Conservation (phyloP, 2,113 vertebrate genomes). For the Hyla sarda region DNA sequence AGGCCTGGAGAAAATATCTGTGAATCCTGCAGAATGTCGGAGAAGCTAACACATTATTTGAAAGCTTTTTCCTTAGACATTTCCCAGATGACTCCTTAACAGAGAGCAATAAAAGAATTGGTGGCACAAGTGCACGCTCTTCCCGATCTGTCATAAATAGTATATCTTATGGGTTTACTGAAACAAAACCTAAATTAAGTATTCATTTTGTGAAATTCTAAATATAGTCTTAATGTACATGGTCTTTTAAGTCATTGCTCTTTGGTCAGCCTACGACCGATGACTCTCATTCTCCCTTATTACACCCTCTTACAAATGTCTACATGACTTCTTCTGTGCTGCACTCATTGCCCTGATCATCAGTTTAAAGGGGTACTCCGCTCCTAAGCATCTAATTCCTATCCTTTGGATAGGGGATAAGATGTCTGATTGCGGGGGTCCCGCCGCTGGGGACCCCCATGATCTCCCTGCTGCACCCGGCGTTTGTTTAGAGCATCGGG, state of each 20-base stretch:
- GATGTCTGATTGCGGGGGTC: too few relatives aligned
- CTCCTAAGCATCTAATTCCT: too few relatives aligned
- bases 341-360: background rate
- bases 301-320: background rate
- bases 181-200: background rate
- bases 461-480: too few relatives aligned
- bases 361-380: too few relatives aligned
- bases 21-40: background rate
- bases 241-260: background rate
- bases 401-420: too few relatives aligned
- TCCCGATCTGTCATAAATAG: background rate
- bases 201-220: background rate
- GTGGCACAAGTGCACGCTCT: background rate
- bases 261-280: too few relatives aligned
- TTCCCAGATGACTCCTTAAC: slow-evolving; percentile 27
- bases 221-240: background rate
- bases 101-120: slow-evolving; percentile 1
- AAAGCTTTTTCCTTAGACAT: slow-evolving; percentile 1
- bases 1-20: background rate
- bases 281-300: too few relatives aligned
- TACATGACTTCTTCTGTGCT: background rate
- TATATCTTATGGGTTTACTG: background rate
- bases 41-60: slow-evolving; percentile 31
- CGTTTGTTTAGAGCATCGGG: too few relatives aligned
- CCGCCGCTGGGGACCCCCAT: too few relatives aligned